Percentiles rank a stretch among this genome's conserved stretches.
Evolutionary conservation across 1,140 invertebrate species (phyloP).

Genomic region (Heliconius congener): DNA sequence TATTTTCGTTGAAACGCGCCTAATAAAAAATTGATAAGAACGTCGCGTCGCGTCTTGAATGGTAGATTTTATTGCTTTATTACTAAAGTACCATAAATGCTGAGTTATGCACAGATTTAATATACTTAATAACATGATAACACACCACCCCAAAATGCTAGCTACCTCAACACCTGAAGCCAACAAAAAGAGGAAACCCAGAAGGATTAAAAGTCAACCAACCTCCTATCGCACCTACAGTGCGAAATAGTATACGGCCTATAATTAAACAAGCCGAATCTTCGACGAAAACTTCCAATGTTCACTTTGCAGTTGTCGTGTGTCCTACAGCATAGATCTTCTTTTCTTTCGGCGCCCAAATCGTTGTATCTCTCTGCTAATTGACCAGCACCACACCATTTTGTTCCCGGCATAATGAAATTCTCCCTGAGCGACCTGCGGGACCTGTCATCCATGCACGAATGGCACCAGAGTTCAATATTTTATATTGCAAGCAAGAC

Average conservation of each 20-base stretch:
- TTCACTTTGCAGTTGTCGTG: constrained; percentile 88
- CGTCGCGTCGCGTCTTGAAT: not conserved
- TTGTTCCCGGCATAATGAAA: constrained; percentile 88
- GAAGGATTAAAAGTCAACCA: constrained; percentile 54
- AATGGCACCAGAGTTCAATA: constrained; percentile 5
- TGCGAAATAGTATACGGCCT: constrained; percentile 92
- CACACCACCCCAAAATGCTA: constrained; percentile 2
- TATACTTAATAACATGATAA: constrained; percentile 4
- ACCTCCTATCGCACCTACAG: constrained; percentile 93
- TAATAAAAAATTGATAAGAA: constrained; percentile 2
- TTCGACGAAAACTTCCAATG: constrained; percentile 86
- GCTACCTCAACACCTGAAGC: constrained; percentile 3
- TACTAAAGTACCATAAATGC: not conserved
- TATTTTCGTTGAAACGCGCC: constrained; percentile 9
- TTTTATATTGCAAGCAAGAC: constrained; percentile 2
- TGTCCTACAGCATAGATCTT: constrained; percentile 90
- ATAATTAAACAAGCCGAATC: constrained; percentile 90
- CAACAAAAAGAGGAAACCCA: constrained; percentile 18
- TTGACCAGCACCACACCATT: constrained; percentile 92
- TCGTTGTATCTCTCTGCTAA: constrained; percentile 84
- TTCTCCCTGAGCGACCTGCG: constrained; percentile 80
- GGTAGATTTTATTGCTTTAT: not conserved
- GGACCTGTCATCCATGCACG: constrained; percentile 58
- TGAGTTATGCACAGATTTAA: constrained; percentile 13
- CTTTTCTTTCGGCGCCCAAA: constrained; percentile 85